Base-by-base conservation (phyloP, 2,888 invertebrate species). In the Sinodicranocentrus sp. region DNA sequence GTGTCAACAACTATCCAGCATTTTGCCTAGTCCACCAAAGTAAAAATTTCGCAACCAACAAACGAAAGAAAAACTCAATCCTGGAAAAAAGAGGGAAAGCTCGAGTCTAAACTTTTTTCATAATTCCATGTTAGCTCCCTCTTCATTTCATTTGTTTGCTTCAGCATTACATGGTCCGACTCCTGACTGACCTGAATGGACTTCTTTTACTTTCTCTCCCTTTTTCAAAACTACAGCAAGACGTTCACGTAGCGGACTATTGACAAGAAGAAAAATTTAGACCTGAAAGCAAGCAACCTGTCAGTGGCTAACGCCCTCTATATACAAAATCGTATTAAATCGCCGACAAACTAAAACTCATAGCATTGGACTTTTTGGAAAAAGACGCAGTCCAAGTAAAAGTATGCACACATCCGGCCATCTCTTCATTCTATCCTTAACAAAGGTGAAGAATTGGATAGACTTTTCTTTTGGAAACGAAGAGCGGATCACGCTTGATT, bases 401-500 rank as follows among this genome's bases (percentile, higher is more conserved):
- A 57, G 57, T 57, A 57, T 57, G 57, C 61, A 61, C 28, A 61
- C 61, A 26, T 61, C 61, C 61, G 61, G 61, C 26, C 61, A 13
- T 26, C 26, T n/a, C 61, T 21, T 10, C 52, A 5, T n/a, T 52
- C 17, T 52, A 13, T n/a, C 23, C 15, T n/a, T n/a, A 57, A 8
- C 19, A 28, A 61, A 59, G 39, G 21, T 39, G 39, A 33, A 54
- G 57, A 28, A 48, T 71, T 8, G 71, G 39, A 33, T 17, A 21
- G 57, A 72, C 17, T 61, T 44, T 59, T 21, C 6, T 43, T 3
- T 19, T 15, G 19, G 26, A 48, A 6, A 39, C 39, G 59, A 59
- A 25, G n/a, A 1, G 57, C 3, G 63, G 43, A 61, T 61, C 63
- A 73, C 48, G 73, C 63, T 73, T 73, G 73, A 63, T 73, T 73